These are phyloP conservation scores for Phenacoccus solenopsis DNA, from an alignment of 1,140 invertebrate genomes.

Conservation along the genomic window DNA sequence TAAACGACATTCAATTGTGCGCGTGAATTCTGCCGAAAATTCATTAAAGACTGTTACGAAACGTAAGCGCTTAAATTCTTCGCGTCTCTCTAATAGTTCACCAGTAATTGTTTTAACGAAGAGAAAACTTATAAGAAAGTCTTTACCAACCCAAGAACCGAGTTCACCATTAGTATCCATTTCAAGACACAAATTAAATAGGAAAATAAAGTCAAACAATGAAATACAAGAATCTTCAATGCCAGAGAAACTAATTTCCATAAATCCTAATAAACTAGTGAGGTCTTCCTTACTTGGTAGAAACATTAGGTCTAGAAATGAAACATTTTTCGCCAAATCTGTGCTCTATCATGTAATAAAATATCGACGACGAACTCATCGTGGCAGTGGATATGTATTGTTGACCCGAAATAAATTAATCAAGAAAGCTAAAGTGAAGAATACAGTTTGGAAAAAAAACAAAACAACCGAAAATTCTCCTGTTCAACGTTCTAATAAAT, in stretches of 20 bases:
- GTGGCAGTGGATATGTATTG: background rate
- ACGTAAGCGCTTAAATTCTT: background rate
- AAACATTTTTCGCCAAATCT: background rate
- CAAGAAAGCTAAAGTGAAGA: background rate
- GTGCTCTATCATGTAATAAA: background rate
- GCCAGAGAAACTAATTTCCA: background rate
- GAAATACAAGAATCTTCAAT: background rate
- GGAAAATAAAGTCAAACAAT: background rate
- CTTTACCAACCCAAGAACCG: background rate
- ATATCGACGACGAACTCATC: background rate
- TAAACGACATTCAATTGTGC: background rate
- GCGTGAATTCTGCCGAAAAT: background rate
- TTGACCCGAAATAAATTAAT: slow-evolving; percentile 4
- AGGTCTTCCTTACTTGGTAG: background rate
- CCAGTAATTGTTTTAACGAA: background rate
- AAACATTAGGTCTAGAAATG: background rate
- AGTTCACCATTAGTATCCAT: background rate
- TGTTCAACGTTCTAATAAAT: background rate
- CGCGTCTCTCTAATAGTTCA: background rate
- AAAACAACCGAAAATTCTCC: background rate
- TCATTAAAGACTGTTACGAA: background rate
- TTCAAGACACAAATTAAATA: background rate
- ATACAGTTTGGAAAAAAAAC: background rate
- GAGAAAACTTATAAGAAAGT: background rate
- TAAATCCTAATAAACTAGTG: background rate